Evolutionary conservation across 1,140 invertebrate genomes (phyloP).

Genomic region (Aethina tumida): DNA sequence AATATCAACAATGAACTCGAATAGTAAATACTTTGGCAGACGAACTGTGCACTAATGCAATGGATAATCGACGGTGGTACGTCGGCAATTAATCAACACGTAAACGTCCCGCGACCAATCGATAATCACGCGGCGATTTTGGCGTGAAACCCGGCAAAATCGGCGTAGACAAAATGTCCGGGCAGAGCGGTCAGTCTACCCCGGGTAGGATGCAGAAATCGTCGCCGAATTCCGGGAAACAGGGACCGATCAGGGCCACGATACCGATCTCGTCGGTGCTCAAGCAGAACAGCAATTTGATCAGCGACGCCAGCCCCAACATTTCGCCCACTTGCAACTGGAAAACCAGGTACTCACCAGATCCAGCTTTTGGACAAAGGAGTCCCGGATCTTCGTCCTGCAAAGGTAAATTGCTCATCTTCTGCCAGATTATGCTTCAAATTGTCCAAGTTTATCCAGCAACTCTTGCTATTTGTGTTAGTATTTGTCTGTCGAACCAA

Average conservation of each 20-base stretch:
- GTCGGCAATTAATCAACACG: too few relatives aligned
- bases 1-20: too few relatives aligned
- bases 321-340: conserved; percentile 53
- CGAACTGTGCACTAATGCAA: too few relatives aligned
- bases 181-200: conserved; percentile 17
- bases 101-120: too few relatives aligned
- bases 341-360: conserved; percentile 52
- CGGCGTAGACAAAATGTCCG: conserved; percentile 25
- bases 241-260: conserved; percentile 62
- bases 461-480: too few relatives aligned
- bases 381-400: conserved; percentile 61
- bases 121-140: too few relatives aligned
- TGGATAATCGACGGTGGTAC: too few relatives aligned
- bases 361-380: conserved; percentile 53
- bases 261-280: conserved; percentile 60
- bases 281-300: conserved; percentile 47
- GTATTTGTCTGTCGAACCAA: too few relatives aligned
- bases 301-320: conserved; percentile 53
- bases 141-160: too few relatives aligned
- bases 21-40: too few relatives aligned
- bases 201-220: conserved; percentile 55
- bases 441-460: too few relatives aligned
- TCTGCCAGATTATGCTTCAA: too few relatives aligned
- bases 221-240: conserved; percentile 55
- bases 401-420: conserved; percentile 59